These are phyloP conservation scores for Tyria jacobaeae DNA, from an alignment of 2,888 invertebrate species.

Conservation along the genomic window DNA sequence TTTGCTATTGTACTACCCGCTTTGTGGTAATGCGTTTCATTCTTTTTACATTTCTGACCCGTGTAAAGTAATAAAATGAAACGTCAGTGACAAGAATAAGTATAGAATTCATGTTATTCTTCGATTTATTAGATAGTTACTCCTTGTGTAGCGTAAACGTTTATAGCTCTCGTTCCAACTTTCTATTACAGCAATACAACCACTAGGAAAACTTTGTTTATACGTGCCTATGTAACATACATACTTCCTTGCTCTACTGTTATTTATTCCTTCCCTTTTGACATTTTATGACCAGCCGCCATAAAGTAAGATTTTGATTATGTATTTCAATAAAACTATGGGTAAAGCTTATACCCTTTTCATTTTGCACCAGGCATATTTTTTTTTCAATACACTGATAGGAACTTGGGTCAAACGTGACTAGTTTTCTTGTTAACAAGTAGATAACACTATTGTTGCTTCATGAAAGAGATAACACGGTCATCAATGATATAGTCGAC, in stretches of 20 bases:
- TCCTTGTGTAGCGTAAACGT: not conserved
- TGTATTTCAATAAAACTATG: not conserved
- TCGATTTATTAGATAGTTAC: constrained; percentile 1
- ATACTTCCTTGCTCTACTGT: not conserved
- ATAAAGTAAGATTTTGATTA: too few species aligned
- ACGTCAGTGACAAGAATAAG: not conserved
- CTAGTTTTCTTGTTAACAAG: too few species aligned
- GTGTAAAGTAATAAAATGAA: not conserved
- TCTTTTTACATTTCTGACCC: constrained; percentile 9
- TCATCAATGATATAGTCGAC: too few species aligned
- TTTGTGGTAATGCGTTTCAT: constrained; percentile 12
- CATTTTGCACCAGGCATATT: not conserved
- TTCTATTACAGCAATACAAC: constrained; percentile 11
- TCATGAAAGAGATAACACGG: not conserved
- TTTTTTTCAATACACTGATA: not conserved
- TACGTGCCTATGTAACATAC: not conserved
- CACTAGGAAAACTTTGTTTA: not conserved
- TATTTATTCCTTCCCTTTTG: not conserved
- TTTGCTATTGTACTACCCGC: constrained; percentile 13
- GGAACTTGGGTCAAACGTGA: not conserved
- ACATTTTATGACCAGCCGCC: not conserved
- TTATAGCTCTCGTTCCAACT: constrained; percentile 5
- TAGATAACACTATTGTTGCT: not conserved
- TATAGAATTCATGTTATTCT: not conserved
- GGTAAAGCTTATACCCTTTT: not conserved